phyloP scores from a whole-genome alignment of 2,797 vertebrate genomes.

The Triplophysa yarkandensis region DNA sequence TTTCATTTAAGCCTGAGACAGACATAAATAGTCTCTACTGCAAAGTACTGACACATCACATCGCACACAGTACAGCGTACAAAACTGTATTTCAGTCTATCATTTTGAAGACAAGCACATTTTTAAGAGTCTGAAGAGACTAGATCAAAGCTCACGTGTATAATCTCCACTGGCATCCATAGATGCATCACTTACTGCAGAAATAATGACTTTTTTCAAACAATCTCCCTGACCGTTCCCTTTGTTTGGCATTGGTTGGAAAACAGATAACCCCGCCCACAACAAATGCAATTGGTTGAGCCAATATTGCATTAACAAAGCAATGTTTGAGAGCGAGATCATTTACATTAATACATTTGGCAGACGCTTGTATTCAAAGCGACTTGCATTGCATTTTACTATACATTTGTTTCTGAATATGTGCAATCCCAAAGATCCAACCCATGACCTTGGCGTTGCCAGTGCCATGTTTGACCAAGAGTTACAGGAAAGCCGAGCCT shows the following conservation, averaged over 20 bases:
- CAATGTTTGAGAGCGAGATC: no score
- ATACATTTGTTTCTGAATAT: no score
- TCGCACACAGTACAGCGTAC: conserved; percentile 5
- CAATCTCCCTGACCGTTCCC: background rate
- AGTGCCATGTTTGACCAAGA: no score
- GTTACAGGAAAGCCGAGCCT: no score
- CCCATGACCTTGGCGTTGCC: no score
- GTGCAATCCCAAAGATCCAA: no score
- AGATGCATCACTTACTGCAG: background rate
- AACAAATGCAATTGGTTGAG: background rate
- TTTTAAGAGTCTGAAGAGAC: conserved; percentile 4
- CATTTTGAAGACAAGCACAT: conserved; percentile 1
- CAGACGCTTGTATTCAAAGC: no score
- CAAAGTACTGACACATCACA: conserved; percentile 32
- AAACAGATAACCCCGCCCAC: background rate
- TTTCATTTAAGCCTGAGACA: conserved; percentile 39
- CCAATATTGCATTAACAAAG: background rate
- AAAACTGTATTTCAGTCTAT: conserved; percentile 24
- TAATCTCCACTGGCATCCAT: background rate
- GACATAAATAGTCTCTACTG: conserved; percentile 46
- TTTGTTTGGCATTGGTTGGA: background rate
- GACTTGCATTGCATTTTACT: no score
- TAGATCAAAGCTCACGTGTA: background rate
- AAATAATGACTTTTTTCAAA: background rate
- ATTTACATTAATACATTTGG: no score